Percentiles rank a stretch among this genome's conserved stretches.
phyloP scores from a whole-genome alignment of 2,113 vertebrate genomes.

The Podilymbus podiceps region DNA sequence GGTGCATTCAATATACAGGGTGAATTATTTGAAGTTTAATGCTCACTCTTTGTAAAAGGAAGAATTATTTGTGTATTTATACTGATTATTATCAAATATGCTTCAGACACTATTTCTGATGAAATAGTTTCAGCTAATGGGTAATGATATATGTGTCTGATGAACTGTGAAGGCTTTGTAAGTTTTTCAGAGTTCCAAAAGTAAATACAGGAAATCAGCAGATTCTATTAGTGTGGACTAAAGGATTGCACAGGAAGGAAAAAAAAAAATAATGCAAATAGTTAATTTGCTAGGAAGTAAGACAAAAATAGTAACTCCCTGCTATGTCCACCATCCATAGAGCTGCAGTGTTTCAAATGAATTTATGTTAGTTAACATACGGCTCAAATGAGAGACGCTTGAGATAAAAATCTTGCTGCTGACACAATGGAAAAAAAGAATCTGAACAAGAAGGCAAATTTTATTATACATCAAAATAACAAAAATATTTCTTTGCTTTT shows the following conservation, averaged over 20 bases:
- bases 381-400: not conserved
- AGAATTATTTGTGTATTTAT: not conserved
- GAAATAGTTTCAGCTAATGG: not conserved
- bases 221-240: not conserved
- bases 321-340: too few species aligned
- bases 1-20: accelerated
- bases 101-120: not conserved
- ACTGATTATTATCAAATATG: not conserved
- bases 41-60: not conserved
- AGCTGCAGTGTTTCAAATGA: not conserved
- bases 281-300: not conserved
- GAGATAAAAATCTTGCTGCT: not conserved
- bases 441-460: not conserved
- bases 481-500: not conserved
- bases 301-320: not conserved
- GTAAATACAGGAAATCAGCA: not conserved
- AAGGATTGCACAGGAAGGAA: not conserved
- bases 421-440: not conserved
- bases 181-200: not conserved
- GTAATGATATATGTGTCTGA: not conserved
- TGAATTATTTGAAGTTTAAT: not conserved
- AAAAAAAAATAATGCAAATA: not conserved
- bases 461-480: not conserved
- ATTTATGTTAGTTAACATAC: not conserved
- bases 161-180: not conserved